phyloP scores from a whole-genome alignment of 2,888 invertebrate species.

The Crepidodera aurea region DNA sequence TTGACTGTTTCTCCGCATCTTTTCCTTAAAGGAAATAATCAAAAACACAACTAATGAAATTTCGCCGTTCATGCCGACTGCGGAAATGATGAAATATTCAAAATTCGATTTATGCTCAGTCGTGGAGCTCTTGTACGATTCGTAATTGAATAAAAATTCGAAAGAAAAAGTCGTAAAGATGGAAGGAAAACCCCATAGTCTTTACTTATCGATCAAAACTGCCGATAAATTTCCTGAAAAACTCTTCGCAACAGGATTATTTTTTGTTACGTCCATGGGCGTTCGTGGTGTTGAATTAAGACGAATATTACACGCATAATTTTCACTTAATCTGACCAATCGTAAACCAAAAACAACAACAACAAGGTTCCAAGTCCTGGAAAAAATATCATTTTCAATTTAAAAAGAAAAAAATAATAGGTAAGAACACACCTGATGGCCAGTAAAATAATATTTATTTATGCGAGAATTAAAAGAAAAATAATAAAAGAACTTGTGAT shows the following conservation, averaged over 20 bases:
- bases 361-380: too few relatives aligned
- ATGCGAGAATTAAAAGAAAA: too few relatives aligned
- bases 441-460: too few relatives aligned
- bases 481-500: too few relatives aligned
- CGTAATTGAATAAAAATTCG: conserved; percentile 43
- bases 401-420: too few relatives aligned
- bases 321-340: too few relatives aligned
- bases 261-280: conserved; percentile 48
- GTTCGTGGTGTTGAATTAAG: too few relatives aligned
- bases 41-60: conserved; percentile 36
- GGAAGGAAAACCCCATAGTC: conserved; percentile 34
- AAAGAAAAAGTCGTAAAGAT: conserved; percentile 37
- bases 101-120: conserved; percentile 36
- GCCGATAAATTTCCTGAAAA: conserved; percentile 44
- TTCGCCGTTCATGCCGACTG: conserved; percentile 31
- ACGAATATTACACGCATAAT: too few relatives aligned
- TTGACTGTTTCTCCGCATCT: background rate
- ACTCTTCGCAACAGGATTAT: conserved; percentile 40
- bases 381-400: too few relatives aligned
- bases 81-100: conserved; percentile 41
- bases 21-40: conserved; percentile 21
- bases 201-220: conserved; percentile 43
- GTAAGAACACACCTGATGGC: too few relatives aligned
- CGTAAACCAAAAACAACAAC: too few relatives aligned
- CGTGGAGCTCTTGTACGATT: conserved; percentile 29